Evolutionary conservation across 2,113 vertebrate species (phyloP), one percentile per base, ranked within the genome.

Genomic region (Motacilla alba): DNA sequence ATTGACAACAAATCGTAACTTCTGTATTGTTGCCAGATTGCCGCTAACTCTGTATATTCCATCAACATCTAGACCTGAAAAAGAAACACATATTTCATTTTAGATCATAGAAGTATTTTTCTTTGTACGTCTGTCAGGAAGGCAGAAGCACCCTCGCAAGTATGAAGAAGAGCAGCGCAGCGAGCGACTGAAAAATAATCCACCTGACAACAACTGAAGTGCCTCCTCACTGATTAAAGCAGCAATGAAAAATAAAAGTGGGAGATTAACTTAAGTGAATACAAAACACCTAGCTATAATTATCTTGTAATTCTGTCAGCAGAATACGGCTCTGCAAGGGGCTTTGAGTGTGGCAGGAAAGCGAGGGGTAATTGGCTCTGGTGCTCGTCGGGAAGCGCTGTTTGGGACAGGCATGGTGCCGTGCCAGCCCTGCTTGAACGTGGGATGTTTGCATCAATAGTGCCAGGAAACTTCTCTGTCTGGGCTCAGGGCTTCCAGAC

Each of bases 11-110:
- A 99, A 99, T 97, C 98, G 98, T 96, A 99, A 98, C 97, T 99
- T 99, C 98, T 99, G 98, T 98, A 99, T 98, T 91, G 98, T 98
- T 96, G 99, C 98, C 93, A 99, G 98, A 98, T 99, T 99, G 94
- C 98, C 99, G 90, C 98, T 99, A 95, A 99, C 98, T 98, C 99
- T 98, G 98, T 99, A 99, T 96, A 99, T 98, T 92, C 99, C 99
- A 97, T 99, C 98, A 95, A 98, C 98, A 78, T 99, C 98, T 89
- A 99, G 95, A 91, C 99, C 99, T 99, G 91, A 95, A 98, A 98
- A 96, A 82, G 96, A 91, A 98, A 97, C 83, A 77, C 76, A 89
- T 96, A 87, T 96, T 97, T 97, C 95, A 94, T 95, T 96, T 96
- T 94, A 93, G 75, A 74, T 95, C 90, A 85, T 87, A 69, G 24